Base-by-base conservation (phyloP, 2,797 vertebrate species). In the Momotus momota region DNA sequence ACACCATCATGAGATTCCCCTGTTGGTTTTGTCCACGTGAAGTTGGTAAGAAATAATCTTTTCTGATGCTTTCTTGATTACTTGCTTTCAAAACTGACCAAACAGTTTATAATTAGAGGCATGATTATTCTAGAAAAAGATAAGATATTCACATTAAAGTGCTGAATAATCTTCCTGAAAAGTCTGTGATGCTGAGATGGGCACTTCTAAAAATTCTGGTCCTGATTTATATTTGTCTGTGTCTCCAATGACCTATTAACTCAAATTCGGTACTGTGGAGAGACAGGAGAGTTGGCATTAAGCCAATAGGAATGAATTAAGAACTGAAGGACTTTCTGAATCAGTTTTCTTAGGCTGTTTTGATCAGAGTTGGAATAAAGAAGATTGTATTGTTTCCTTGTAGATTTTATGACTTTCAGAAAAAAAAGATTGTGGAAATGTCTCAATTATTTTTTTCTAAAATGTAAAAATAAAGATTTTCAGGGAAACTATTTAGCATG, bases 1-100 rank as follows among this genome's bases (percentile, higher is more conserved):
- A 61, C 20, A 38, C 19, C 1, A 3, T 77, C 18, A 10, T 52
- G 65, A 72, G 75, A 71, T 67, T 86, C 27, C 25, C 7, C 31
- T 48, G 14, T 16, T 2, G 1, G 7, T 71, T 91, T 81, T 88
- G 49, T 61, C 26, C 14, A 52, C 0, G 0, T 46, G 20, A 54
- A 55, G 8, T 4, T 80, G 51, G 40, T 51, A 85, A 70, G 23
- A 85, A 87, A 49, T n/a, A 1, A 33, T 51, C 2, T 85, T 64
- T 88, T 60, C 52, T 81, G 45, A 18, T 25, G 10, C 52, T 69
- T 83, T 81, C 18, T 49, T 33, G 12, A n/a, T 74, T 73, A 38
- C 49, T 80, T 92, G 18, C 27, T 93, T 93, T 93, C 67, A 70
- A 82, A 96, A 90, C 10, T 23, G 19, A 81, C 33, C 17, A 14